Base-by-base conservation (phyloP, 2,888 invertebrate species). In the Eupithecia vulgata region DNA sequence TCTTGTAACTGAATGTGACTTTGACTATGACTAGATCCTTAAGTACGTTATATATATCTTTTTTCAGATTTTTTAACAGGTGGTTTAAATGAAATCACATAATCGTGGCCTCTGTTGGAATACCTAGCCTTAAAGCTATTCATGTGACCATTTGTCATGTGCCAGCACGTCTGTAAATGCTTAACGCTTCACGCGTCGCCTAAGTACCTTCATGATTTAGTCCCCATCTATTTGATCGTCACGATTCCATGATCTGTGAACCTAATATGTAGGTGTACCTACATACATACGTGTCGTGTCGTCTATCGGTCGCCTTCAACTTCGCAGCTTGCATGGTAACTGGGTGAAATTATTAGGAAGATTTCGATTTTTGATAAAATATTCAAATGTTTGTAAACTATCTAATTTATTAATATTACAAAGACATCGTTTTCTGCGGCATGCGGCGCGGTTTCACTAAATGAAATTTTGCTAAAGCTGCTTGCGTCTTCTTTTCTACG, bases 301-400 rank as follows among this genome's bases (percentile, higher is more conserved):
- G 21, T 10, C 21, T 52, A 21, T 52, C 10, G 12, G 57, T 13
- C 21, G 57, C 12, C 13, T 57, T 57, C 25, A 10, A 52, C 10
- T 57, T 25, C 57, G 21, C 57, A 25, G 25, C 67, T 71, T 67
- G 64, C 76, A 72, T 67, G 57, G 61, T 34, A 70, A 70, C 67
- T 59, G 67, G 67, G 81, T 84, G 83, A 84, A 82, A 83, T 83
- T 82, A 79, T 80, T 72, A 76, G 79, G 79, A 77, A 81, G 78
- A 34, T 61, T 17, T 61, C 34, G 17, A 61, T 61, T 4, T 34
- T 30, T 61, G 17, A 34, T 61, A 61, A 30, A 61, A 61, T 61
- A 61, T 5, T 57, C 25, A 5, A 57, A 57, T 57, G 57, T 13
- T 57, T 25, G 12, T 57, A 57, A 57, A 25, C 57, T 57, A 21